Base-by-base conservation (phyloP, 2,888 invertebrate genomes). In the Neoitamus cyanurus region DNA sequence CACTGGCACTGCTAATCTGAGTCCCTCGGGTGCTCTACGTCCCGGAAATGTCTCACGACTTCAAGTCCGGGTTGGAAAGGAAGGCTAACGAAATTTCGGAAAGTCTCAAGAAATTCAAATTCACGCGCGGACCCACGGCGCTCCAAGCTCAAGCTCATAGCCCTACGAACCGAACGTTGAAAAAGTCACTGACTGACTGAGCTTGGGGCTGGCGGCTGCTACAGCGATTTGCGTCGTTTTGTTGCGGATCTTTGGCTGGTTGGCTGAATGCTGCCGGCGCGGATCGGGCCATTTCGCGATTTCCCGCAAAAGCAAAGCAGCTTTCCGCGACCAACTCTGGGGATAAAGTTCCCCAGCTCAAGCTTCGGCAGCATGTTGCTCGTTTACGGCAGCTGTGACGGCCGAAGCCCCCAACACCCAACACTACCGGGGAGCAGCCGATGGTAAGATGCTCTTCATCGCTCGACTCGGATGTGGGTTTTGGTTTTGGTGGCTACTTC, bases 171-270 rank as follows among this genome's bases (percentile, higher is more conserved):
- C 77, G 77, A 36, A 58, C 75, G 28, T 37, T 69, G 37, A 75
- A 34, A 69, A 84, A 84, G 84, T 84, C 84, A 84, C 84, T 77
- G 48, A 84, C 75, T 84, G 77, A 84, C 84, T 84, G 77, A 83
- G 46, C 31, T 46, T 28, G 31, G n/a, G 78, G 48, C 48, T 58
- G 31, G 48, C 48, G 48, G 20, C 37, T 15, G 42, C n/a, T 77
- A 31, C 48, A 78, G 58, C 37, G 46, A 77, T 46, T 77, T 28
- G 28, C 77, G 77, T 46, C 42, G 75, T 25, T 75, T 78, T 78
- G 42, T 30, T 30, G 78, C 78, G 28, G 48, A n/a, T 34, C 73
- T 30, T 28, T 13, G 31, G 30, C 34, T 15, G 48, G 25, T n/a
- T 34, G 30, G 68, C 30, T 30, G 30, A 80, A 80, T 80, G 80